Evolutionary conservation across 2,888 invertebrate genomes (phyloP), one percentile per base, ranked within the genome.

Genomic region (Erynnis tages): DNA sequence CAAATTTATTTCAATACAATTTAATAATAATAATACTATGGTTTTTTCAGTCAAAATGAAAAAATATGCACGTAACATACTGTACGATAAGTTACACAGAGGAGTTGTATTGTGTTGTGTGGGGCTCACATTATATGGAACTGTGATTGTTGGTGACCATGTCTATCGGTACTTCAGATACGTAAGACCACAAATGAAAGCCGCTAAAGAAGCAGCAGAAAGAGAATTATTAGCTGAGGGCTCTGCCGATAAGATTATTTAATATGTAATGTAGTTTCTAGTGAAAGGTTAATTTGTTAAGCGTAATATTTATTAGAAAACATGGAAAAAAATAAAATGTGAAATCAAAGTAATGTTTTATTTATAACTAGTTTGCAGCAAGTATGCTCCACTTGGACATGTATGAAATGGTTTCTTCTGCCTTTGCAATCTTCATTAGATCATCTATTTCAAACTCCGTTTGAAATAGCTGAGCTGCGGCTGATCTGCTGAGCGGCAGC

Each of bases 191-290:
- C 76, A 75, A 59, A 71, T 82, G 48, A 67, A 79, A 53, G 76
- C 83, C n/a, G 61, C 72, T 0, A 78, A 78, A 47, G 72, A 69
- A 53, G 76, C 79, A 2, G 79, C 84, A 4, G 78, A 91, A 58
- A 66, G 73, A 54, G 90, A 90, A 65, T 70, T 91, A 1, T 63
- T 91, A 35, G 63, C 76, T 1, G 91, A 91, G 76, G 91, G 91
- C 27, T 69, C 89, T 14, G 73, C 82, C 8, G 85, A 88, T 27
- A 81, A 75, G 66, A 59, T 82, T 48, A 57, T 69, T 35, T 63
- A 66, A 44, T 10, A 5, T 45, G 11, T 56, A 38, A 21, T 41
- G 11, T 43, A 45, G 14, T 29, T 27, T 13, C 49, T 54, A 46
- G 55, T 46, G 17, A 23, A 53, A 16, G 30, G 30, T 16, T 40